Base-by-base conservation (phyloP, 1,140 invertebrate species). In the Chironomus striatipennis region DNA sequence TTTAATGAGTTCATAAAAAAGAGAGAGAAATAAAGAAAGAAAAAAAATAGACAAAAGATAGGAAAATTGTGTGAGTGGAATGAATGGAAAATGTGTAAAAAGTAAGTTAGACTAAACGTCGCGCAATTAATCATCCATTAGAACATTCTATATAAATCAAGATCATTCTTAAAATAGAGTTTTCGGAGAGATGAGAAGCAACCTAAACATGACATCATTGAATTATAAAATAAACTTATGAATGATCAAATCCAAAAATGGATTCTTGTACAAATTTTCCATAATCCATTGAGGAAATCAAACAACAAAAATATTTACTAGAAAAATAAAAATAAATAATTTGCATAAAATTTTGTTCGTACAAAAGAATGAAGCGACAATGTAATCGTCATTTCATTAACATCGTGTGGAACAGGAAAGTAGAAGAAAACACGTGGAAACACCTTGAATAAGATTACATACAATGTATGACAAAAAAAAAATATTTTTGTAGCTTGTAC, bases 331-430 rank as follows among this genome's bases (percentile, higher is more conserved):
- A 47, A 47, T 47, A 47, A 15, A 12, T 47, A 47, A 47, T 57
- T 57, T 15, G 47, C 47, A 57, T 57, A 57, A 57, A 57, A 57
- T 57, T 57, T 57, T 57, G 47, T 57, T 0, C 47, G 47, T 15
- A 57, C n/a, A 57, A 57, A 57, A n/a, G n/a, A 57, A 57, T 15
- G n/a, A 57, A 57, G 47, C 47, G 47, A 57, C 47, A 57, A 57
- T 57, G n/a, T 10, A 57, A 57, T 15, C 47, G 47, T 57, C 12
- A 57, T 15, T 57, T 57, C 47, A 57, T 57, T 57, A 57, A 12
- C 47, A 57, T 57, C 47, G 47, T n/a, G 47, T 15, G 24, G 24
- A 34, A 34, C 24, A 34, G 24, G 24, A 34, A 34, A 34, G 24
- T 34, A 34, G 24, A 34, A 34, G 5, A 34, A 34, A 34, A 34